Percentiles rank a stretch among this genome's conserved stretches.
Evolutionary conservation across 2,797 vertebrate species (phyloP).

Genomic region (Zalophus californianus): DNA sequence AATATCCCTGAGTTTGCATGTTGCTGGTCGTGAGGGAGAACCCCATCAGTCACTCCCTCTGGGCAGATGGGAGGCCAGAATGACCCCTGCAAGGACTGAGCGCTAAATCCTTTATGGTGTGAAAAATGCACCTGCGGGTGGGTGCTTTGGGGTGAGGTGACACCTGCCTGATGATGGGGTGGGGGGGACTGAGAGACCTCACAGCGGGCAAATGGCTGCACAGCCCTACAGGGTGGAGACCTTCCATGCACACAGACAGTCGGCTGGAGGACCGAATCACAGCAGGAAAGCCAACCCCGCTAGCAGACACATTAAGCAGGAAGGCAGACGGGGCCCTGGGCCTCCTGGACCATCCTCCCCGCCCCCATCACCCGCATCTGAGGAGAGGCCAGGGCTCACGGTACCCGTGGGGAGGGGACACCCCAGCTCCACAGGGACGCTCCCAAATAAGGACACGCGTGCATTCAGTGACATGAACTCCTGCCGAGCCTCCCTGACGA

Average conservation of each 20-base stretch:
- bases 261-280: not conserved
- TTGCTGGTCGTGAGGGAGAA: not conserved
- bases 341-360: not conserved
- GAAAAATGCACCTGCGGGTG: accelerated
- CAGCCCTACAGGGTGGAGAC: accelerated
- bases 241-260: not conserved
- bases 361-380: accelerated
- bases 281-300: not conserved
- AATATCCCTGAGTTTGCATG: no score
- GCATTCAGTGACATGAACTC: accelerated
- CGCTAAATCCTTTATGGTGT: accelerated
- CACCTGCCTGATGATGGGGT: not conserved
- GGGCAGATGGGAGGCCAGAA: not conserved
- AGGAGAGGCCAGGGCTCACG: not conserved
- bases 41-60: not conserved
- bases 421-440: not conserved
- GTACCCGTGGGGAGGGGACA: accelerated
- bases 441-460: accelerated
- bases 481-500: accelerated
- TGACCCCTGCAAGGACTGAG: not conserved
- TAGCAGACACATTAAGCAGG: not conserved
- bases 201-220: accelerated
- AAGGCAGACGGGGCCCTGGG: accelerated
- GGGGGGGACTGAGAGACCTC: not conserved
- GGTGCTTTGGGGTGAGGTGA: no score